Evolutionary conservation across 92 coral and sea anemone genomes (phyloP), one percentile per base, ranked within the genome.

Genomic region (Chrysogorgia sp.): DNA sequence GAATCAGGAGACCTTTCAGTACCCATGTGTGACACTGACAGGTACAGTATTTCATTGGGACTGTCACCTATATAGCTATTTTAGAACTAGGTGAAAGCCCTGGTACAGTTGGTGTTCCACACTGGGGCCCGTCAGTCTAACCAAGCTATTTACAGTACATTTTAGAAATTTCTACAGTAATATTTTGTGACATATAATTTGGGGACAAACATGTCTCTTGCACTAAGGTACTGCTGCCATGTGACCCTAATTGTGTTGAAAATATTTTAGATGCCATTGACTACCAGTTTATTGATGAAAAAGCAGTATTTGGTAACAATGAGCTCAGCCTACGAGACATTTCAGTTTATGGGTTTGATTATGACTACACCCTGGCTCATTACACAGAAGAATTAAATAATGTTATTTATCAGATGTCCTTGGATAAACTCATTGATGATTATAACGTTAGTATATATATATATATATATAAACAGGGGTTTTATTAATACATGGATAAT

Each of bases 301-400:
- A 83, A 58, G 90, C 92, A 14, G 88, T 94, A 61, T 94, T 94
- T 91, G 97, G 94, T 20, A 94, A 91, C 77, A 94, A 94, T 84
- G 98, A 94, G 76, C 87, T 94, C 50, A 92, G 97, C 25, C 71
- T 94, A 70, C 90, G 84, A 58, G 90, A 94, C 67, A 91, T 94
- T 57, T 90, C 90, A 40, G 98, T 94, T 40, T 94, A 91, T 87
- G 98, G 98, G 0, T 94, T 94, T 89, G 98, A 94, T 59, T 94
- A 94, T 81, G 98, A 94, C 72, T 94, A 94, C 40, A 94, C 98
- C 8, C 63, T 94, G 66, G 98, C 98, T 22, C 88, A 92, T 3
- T 94, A 94, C 81, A 91, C 96, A 35, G 72, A 91, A 58, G 92
- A 91, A 53, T 72, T 94, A 22, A 96, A 94, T 63, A 86, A 82